Base-by-base conservation (phyloP, 2,797 vertebrate genomes). In the Oreochromis mossambicus region DNA sequence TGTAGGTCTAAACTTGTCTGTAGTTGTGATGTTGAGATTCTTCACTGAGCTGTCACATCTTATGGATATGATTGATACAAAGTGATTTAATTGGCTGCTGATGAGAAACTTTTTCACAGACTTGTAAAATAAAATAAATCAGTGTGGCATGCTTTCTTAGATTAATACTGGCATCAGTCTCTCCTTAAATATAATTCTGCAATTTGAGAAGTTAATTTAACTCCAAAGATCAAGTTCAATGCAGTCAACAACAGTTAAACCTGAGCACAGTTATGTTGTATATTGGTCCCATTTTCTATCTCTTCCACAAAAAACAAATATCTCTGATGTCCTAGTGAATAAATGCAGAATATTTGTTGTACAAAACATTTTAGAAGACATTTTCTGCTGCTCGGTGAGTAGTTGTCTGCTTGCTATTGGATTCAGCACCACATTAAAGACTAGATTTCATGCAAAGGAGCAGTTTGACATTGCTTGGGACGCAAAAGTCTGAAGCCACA, bases 101-200 rank as follows among this genome's bases (percentile, higher is more conserved):
- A 24, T 68, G 14, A 70, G 66, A 70, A 5, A 11, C 24, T 2
- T 70, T 46, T 17, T 70, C 5, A 17, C 14, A 70, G 41, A 29
- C 66, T 70, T 70, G 14, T 70, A 70, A 70, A 70, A 24, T 68
- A 68, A 68, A 41, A 11, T 17, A 26, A 26, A 14, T 70, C 14
- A 11, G 14, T 43, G 21, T 9, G 2, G 8, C 17, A 7, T 11
- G 17, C 24, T 29, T 5, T 70, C 41, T 46, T 0, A 70, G 41
- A 46, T 17, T 46, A 26, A 48, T 26, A 7, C 8, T 70, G 21
- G n/a, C 0, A 4, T 11, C n/a, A 26, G 21, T 1, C 38, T 26
- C 8, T 10, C 68, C 43, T 73, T 73, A 29, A 19, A 19, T 73
- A 7, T 48, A 73, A 73, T 0, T 73, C 24, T 73, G 24, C 11